Conservation (phyloP, 2,888 invertebrate genomes). For the Pegoplata infirma region DNA sequence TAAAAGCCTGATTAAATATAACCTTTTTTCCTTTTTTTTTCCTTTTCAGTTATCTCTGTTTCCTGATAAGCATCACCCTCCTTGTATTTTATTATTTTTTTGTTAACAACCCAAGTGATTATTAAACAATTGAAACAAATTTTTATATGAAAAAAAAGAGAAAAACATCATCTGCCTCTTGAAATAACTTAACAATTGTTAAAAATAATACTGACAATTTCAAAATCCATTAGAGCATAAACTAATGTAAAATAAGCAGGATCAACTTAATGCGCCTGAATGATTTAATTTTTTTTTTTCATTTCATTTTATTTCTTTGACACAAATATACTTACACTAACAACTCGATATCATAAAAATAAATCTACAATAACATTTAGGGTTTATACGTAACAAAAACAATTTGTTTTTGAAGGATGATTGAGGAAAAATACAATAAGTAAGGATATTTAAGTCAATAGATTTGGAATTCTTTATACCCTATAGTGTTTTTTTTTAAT, state of each 20-base stretch:
- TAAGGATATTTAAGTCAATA: too few species aligned
- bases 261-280: constrained; percentile 60
- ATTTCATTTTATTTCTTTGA: too few species aligned
- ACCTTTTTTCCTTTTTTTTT: constrained; percentile 37
- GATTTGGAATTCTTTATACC: too few species aligned
- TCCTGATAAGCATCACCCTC: constrained; percentile 49
- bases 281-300: too few species aligned
- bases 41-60: not conserved
- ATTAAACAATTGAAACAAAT: constrained; percentile 49
- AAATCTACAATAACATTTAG: constrained; percentile 45
- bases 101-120: constrained; percentile 52
- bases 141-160: constrained; percentile 19
- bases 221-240: constrained; percentile 58
- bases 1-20: constrained; percentile 33
- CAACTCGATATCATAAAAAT: constrained; percentile 12
- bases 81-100: constrained; percentile 32
- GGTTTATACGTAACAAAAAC: constrained; percentile 28
- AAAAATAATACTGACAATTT: constrained; percentile 45
- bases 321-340: not conserved
- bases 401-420: constrained; percentile 33
- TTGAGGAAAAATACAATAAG: too few species aligned
- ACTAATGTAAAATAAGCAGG: constrained; percentile 59
- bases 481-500: too few species aligned
- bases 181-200: constrained; percentile 45
- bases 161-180: constrained; percentile 46